Percentiles rank a stretch among this genome's conserved stretches.
Conservation (phyloP, 2,888 invertebrate genomes). For the Buathra laborator region DNA sequence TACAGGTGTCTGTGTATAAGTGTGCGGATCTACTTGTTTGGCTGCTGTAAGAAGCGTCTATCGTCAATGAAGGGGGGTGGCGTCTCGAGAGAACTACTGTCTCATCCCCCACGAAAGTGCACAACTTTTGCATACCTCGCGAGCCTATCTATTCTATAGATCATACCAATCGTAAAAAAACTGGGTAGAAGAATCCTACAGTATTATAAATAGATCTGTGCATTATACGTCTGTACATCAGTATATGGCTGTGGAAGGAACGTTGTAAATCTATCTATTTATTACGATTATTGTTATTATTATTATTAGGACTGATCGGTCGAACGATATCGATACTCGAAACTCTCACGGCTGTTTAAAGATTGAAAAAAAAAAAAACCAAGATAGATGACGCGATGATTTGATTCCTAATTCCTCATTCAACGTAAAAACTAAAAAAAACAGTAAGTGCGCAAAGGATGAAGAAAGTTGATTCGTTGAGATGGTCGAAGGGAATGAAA, state of each 20-base stretch:
- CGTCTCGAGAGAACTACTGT: slow-evolving; percentile 63
- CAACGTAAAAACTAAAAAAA: slow-evolving; percentile 44
- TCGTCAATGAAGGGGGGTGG: slow-evolving; percentile 40
- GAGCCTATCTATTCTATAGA: not conserved
- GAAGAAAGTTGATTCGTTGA: not conserved
- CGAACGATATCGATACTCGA: no score
- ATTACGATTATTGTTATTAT: no score
- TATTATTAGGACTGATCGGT: no score
- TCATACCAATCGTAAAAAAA: not conserved
- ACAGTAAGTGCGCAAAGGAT: not conserved
- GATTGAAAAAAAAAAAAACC: not conserved
- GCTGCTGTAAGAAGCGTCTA: slow-evolving; percentile 23
- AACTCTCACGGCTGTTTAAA: not conserved
- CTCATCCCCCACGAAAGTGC: slow-evolving; percentile 34
- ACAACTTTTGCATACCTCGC: slow-evolving; percentile 24
- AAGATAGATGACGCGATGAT: slow-evolving; percentile 5
- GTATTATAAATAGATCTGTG: no score
- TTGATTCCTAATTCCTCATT: slow-evolving; percentile 72
- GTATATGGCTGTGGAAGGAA: no score
- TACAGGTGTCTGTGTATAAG: slow-evolving; percentile 25
- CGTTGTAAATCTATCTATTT: no score
- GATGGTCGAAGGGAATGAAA: slow-evolving; percentile 35
- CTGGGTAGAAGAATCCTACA: no score
- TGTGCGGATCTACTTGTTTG: slow-evolving; percentile 20
- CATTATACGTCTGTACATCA: no score